Evolutionary conservation across 2,797 vertebrate genomes (phyloP).

Genomic region (Mycteria americana): DNA sequence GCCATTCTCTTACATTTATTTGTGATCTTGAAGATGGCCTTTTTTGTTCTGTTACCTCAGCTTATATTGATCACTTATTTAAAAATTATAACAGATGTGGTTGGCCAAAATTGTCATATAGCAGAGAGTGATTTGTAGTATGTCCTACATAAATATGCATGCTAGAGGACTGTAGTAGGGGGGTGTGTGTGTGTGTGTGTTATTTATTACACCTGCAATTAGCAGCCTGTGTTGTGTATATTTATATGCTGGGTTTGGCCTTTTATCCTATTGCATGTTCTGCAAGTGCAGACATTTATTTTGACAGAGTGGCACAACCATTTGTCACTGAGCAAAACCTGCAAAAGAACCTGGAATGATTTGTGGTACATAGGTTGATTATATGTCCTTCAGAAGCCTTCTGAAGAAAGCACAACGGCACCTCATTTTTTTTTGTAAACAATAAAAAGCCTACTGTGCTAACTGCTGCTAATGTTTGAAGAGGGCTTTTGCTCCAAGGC

Average conservation of each 20-base stretch:
- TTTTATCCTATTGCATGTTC: neutral
- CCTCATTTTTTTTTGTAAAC: constrained; percentile 38
- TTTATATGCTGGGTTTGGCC: neutral
- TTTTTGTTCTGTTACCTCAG: neutral
- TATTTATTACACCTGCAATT: neutral
- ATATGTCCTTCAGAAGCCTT: constrained; percentile 15
- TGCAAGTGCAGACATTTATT: neutral
- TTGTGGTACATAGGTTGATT: constrained; percentile 7
- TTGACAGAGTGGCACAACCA: neutral
- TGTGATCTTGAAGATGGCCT: neutral
- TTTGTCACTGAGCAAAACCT: constrained; percentile 26
- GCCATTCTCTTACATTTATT: neutral
- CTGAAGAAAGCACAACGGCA: neutral
- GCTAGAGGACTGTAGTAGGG: neutral
- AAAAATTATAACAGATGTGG: neutral
- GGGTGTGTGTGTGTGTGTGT: no score
- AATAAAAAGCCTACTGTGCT: constrained; percentile 2
- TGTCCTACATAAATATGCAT: neutral
- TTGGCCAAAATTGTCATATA: neutral
- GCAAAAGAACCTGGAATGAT: constrained; percentile 18
- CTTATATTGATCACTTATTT: neutral
- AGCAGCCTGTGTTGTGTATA: neutral
- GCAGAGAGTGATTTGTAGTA: neutral
- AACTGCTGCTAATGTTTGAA: constrained; percentile 13
- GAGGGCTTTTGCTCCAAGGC: neutral